Evolutionary conservation across 2,113 vertebrate species (phyloP).

Genomic region (Paramisgurnus dabryanus): DNA sequence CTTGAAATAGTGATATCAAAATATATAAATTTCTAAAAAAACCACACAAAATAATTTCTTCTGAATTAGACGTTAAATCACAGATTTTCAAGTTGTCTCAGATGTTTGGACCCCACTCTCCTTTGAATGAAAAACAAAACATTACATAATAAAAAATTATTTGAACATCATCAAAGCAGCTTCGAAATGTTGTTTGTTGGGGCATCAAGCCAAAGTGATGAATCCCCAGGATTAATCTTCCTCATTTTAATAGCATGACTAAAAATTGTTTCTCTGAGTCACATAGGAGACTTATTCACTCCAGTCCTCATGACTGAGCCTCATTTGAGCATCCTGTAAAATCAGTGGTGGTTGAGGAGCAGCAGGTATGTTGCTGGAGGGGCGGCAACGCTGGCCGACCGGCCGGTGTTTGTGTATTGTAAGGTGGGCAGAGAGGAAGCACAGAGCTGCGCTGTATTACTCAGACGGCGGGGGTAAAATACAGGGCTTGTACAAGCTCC

Average conservation of each 20-base stretch:
- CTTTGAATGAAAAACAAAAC: no score
- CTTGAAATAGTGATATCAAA: no score
- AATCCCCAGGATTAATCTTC: not conserved
- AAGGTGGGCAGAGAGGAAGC: slow-evolving; percentile 13
- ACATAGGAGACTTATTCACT: not conserved
- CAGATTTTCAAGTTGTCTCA: no score
- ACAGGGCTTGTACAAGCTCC: slow-evolving; percentile 32
- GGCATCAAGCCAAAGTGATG: not conserved
- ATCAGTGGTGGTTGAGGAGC: slow-evolving; percentile 4
- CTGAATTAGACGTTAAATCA: no score
- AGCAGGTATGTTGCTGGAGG: not conserved
- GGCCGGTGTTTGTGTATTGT: slow-evolving; percentile 34
- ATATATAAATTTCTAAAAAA: no score
- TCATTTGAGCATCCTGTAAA: slow-evolving; percentile 53
- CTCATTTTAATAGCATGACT: slow-evolving; percentile 14
- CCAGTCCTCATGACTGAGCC: slow-evolving; percentile 2
- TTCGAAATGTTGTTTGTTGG: not conserved
- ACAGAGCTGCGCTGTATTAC: slow-evolving; percentile 33
- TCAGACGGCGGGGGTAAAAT: slow-evolving; percentile 26
- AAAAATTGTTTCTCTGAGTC: slow-evolving; percentile 11
- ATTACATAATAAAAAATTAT: no score
- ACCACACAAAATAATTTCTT: no score
- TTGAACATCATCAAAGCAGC: not conserved
- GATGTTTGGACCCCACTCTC: no score
- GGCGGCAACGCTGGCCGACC: slow-evolving; percentile 1